phyloP scores from a whole-genome alignment of 2,113 vertebrate genomes.

The Corythornis madagascariensis region DNA sequence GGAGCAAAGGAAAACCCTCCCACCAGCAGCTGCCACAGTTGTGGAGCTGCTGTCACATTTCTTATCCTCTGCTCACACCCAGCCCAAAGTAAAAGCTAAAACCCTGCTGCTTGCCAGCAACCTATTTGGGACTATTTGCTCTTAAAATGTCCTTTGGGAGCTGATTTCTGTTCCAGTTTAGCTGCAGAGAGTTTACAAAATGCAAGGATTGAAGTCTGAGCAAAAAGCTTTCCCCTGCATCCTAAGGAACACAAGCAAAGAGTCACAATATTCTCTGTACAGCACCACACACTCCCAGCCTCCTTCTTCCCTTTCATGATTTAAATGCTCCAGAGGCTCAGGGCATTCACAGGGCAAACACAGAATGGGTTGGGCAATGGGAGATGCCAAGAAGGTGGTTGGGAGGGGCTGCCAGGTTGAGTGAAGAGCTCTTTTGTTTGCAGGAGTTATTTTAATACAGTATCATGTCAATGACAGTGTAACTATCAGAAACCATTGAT shows the following conservation, averaged over 20 bases:
- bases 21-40: fast-evolving
- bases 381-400: fast-evolving
- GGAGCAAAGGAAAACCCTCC: neutral
- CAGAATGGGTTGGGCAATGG: neutral
- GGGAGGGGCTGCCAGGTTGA: fast-evolving
- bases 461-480: fast-evolving
- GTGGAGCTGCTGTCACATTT: fast-evolving
- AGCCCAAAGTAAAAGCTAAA: neutral
- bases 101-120: neutral
- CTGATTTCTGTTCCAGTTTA: neutral
- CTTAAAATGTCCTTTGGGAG: neutral
- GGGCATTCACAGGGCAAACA: neutral
- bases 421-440: neutral
- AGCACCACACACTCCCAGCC: neutral
- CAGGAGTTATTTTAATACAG: neutral
- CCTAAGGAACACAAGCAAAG: neutral
- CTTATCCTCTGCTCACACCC: fast-evolving
- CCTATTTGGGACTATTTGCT: neutral
- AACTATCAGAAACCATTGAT: neutral
- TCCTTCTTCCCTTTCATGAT: neutral
- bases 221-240: neutral
- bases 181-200: neutral
- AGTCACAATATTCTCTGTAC: neutral
- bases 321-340: neutral
- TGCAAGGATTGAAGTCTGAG: neutral